Percentiles rank a stretch among this genome's conserved stretches.
These are phyloP conservation scores for Psilopsiagon aurifrons DNA, from an alignment of 2,113 vertebrate species.

Conservation along the genomic window DNA sequence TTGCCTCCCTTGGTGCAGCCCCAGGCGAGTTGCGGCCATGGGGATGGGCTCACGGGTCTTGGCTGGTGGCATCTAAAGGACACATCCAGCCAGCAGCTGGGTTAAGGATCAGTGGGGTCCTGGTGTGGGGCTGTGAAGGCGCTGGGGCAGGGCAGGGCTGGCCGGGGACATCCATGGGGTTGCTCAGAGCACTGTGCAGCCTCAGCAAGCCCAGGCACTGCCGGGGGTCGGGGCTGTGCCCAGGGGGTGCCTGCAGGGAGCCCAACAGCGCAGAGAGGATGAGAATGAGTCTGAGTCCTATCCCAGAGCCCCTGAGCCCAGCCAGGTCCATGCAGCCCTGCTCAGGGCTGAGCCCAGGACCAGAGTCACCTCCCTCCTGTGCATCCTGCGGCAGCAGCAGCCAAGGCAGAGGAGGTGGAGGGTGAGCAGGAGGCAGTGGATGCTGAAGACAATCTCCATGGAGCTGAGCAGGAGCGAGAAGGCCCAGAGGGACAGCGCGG, in stretches of 20 bases:
- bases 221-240: neutral
- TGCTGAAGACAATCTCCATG: slow-evolving; percentile 77
- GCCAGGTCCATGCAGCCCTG: neutral
- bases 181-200: slow-evolving; percentile 38
- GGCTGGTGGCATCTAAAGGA: neutral
- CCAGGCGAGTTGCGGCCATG: rapidly evolving
- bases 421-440: slow-evolving; percentile 74
- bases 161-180: rapidly evolving
- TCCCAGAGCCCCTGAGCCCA: neutral
- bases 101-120: neutral
- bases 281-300: rapidly evolving
- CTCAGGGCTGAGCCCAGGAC: rapidly evolving
- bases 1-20: rapidly evolving
- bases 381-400: slow-evolving; percentile 59
- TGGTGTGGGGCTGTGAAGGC: rapidly evolving
- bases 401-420: slow-evolving; percentile 71
- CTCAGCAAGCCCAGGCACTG: slow-evolving; percentile 57
- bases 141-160: neutral
- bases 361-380: slow-evolving; percentile 47
- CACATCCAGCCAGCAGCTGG: rapidly evolving
- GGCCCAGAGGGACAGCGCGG: slow-evolving; percentile 87
- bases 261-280: neutral
- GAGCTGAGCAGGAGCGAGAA: slow-evolving; percentile 80
- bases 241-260: neutral
- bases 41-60: neutral